Base-by-base conservation (phyloP, 2,797 vertebrate genomes). In the Cyprinodon diabolis region DNA sequence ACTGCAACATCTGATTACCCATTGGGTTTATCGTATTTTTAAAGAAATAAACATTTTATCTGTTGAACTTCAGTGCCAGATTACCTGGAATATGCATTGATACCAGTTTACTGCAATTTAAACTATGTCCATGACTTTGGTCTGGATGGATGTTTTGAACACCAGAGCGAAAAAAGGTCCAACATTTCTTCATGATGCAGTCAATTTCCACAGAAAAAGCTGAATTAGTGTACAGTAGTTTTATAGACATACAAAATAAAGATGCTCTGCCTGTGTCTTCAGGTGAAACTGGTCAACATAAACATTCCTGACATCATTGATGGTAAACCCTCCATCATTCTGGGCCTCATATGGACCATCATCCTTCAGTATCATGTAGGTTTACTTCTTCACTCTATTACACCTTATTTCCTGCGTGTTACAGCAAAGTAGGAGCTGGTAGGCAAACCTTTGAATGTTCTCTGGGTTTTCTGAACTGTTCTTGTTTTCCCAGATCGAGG, bases 221-320 rank as follows among this genome's bases (percentile, higher is more conserved):
- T 6, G 21, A 21, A 56, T 12, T 11, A 25, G 11, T 57, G 56
- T 57, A 57, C 2, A 30, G 30, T 30, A 30, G 30, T 30, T 30
- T 57, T 13, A 57, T 13, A 65, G n/a, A 43, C 8, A 43, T 12
- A 43, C n/a, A 9, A 65, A 21, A 43, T 21, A 65, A 65, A 40
- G 1, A 37, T 11, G 10, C 4, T 63, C 15, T 11, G 67, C 15
- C 49, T 76, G 72, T 51, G 0, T 63, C 45, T 25, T 1, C 91
- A 99, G 98, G 96, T 99, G 86, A 99, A 98, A 90, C 94, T 99
- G 58, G 97, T 99, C 90, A 99, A 99, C 95, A 98, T 99, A 89
- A 97, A 98, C 91, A 95, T 98, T 91, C 91, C 97, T 86, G 98
- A 99, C 90, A 96, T 99, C 76, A 94, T 97, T 68, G 96, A 98